Percentiles rank a stretch among this genome's conserved stretches.
Evolutionary conservation across 2,113 vertebrate species (phyloP).

Genomic region (Furnarius figulus): DNA sequence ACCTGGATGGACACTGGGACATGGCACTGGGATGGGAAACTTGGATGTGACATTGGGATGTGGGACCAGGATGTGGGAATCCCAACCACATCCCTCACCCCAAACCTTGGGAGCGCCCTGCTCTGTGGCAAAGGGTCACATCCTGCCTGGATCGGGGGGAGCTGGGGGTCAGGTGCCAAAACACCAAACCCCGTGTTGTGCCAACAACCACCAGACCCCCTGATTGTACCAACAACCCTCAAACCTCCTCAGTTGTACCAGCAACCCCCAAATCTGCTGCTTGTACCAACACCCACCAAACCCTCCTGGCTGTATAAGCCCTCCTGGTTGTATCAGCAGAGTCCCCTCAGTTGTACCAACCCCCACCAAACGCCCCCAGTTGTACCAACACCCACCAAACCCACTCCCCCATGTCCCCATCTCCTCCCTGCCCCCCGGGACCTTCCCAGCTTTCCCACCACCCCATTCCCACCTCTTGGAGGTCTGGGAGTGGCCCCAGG

Average conservation of each 20-base stretch:
- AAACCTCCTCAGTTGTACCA: not conserved
- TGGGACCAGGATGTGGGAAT: not conserved
- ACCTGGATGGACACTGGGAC: no score
- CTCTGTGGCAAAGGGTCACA: no score
- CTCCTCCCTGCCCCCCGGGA: not conserved
- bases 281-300: not conserved
- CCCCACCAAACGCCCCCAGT: not conserved
- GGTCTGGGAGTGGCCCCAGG: not conserved
- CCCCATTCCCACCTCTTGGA: rapidly evolving
- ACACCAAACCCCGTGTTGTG: no score
- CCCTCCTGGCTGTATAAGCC: not conserved
- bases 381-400: no score
- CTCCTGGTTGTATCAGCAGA: not conserved
- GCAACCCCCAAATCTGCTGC: no score
- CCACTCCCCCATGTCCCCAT: no score
- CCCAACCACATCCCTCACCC: not conserved
- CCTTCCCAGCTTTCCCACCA: not conserved
- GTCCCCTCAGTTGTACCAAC: no score
- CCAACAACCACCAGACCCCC: not conserved
- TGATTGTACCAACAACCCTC: not conserved
- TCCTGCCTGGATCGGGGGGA: no score
- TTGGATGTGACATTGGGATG: not conserved
- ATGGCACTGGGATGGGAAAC: no score
- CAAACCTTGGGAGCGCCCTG: no score
- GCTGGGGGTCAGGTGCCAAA: no score